These are phyloP conservation scores for Dasypolia templi DNA, from an alignment of 2,888 invertebrate genomes.

Conservation along the genomic window DNA sequence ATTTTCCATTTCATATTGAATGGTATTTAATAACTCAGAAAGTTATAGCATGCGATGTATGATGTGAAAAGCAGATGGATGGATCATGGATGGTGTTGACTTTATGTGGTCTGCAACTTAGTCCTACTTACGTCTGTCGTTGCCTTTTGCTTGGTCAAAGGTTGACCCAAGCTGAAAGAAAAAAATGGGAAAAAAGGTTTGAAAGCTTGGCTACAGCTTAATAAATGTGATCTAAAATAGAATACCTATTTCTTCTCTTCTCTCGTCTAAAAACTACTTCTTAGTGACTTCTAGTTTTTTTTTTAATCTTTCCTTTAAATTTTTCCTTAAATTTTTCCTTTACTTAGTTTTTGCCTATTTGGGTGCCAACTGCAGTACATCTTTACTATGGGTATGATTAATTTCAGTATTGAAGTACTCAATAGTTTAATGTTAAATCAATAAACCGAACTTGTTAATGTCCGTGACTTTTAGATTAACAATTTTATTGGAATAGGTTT, in stretches of 20 bases:
- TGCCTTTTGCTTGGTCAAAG: background rate
- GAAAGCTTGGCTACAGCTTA: background rate
- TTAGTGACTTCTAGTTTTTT: background rate
- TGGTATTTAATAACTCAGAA: background rate
- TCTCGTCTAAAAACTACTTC: background rate
- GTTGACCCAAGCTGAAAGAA: background rate
- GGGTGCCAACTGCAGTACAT: background rate
- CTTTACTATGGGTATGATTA: background rate
- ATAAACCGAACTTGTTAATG: background rate
- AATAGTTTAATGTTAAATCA: background rate
- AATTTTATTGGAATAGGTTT: background rate
- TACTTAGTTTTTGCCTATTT: background rate
- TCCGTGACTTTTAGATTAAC: no score
- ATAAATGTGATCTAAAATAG: background rate
- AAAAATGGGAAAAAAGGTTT: no score
- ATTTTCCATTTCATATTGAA: background rate
- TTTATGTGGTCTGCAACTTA: background rate
- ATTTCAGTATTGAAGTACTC: background rate
- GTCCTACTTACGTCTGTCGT: background rate
- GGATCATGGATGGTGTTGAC: background rate
- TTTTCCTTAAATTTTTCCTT: background rate
- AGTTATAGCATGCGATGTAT: background rate
- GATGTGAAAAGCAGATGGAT: background rate
- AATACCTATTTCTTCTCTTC: background rate
- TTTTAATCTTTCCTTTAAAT: background rate